Evolutionary conservation across 1,140 invertebrate species (phyloP), one percentile per base, ranked within the genome.

Genomic region (Pentalonia nigronervosa): DNA sequence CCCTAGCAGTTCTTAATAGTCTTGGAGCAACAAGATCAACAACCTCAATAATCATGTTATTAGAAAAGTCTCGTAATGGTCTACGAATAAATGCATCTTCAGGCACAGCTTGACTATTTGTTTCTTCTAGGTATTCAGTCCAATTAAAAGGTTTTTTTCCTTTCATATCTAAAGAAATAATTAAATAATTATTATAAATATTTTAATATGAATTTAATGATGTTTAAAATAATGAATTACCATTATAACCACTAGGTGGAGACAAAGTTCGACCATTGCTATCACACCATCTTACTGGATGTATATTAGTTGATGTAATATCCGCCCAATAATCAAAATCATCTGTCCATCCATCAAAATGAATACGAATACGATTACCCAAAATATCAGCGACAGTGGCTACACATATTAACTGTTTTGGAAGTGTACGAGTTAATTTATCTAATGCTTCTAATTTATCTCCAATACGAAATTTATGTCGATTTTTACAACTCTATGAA

Each of bases 391-490:
- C 96, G 23, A 99, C 96, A 47, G 97, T 98, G 4, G 98, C 98
- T n/a, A 98, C 98, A 95, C 98, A 98, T 47, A 90, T 83, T 60
- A 94, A 21, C 25, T 93, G 91, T 93, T 93, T 93, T 45, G 98
- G 97, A 67, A 97, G 95, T 1, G 96, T 96, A 20, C 97, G 97
- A 95, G 99, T 98, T 95, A 98, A 98, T 60, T 97, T 96, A 95
- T 99, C 98, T 84, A 99, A 98, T 20, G 99, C 98, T 96, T 99
- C 99, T 47, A 99, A 95, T 95, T 99, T 99, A 98, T 98, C 98
- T 56, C 98, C 98, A 91, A 98, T 96, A 81, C 97, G 96, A 95
- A 99, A 99, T 34, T 89, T 89, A 36, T 83, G 56, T 23, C 36
- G 50, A 34, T 30, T 21, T 45, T 81, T 17, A 83, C 36, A 50